A percentile compares a stretch with the other conserved stretches of the same genome.
Conservation (phyloP, 1,140 invertebrate genomes). For the Neotoxoptera formosana region DNA sequence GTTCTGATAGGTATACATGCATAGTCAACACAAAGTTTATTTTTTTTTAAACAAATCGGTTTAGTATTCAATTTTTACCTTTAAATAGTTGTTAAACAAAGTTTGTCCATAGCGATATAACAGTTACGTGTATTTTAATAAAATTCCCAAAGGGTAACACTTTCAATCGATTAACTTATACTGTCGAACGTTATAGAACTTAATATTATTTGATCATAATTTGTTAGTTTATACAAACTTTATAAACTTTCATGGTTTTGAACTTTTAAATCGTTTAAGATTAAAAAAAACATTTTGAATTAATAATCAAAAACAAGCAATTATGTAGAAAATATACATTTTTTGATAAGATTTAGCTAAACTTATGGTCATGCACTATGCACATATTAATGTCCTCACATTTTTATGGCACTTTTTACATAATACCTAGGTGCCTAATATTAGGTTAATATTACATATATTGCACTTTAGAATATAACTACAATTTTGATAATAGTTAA, state of each 20-base stretch:
- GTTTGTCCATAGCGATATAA: not conserved
- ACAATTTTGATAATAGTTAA: not conserved
- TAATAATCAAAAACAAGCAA: not conserved
- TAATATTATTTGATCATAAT: constrained; percentile 5
- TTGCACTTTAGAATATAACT: not conserved
- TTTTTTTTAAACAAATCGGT: not conserved
- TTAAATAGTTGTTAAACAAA: not conserved
- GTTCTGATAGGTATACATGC: not conserved
- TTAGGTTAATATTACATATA: not conserved
- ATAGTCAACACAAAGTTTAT: not conserved
- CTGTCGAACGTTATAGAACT: not conserved
- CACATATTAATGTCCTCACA: not conserved
- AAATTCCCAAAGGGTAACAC: not conserved
- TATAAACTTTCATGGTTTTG: not conserved
- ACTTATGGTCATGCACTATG: not conserved
- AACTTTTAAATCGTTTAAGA: not conserved
- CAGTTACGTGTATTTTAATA: not conserved
- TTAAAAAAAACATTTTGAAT: not conserved
- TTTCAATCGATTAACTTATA: not conserved
- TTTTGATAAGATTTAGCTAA: not conserved
- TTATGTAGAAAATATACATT: not conserved
- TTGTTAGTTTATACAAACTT: not conserved
- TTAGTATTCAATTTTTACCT: not conserved
- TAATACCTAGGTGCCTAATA: no score
- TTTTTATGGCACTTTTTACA: not conserved